Base-by-base conservation (phyloP, 2,888 invertebrate species). In the Cryptocheilus praepositus region DNA sequence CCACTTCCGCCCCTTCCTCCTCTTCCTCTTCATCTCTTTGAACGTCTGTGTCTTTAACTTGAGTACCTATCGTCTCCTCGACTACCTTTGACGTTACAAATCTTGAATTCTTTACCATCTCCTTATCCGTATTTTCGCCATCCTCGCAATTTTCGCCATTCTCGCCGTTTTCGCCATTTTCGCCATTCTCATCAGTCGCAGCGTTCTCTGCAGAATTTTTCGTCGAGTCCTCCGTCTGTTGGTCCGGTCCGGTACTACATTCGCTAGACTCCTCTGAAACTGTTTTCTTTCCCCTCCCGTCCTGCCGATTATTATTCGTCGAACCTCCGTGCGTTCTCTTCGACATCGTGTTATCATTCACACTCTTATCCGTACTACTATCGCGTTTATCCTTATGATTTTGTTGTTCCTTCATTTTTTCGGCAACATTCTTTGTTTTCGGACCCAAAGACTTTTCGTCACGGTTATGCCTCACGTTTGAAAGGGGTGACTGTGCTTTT, bases 31-130 rank as follows among this genome's bases (percentile, higher is more conserved):
- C 76, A 13, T 76, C 74, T 16, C 77, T 67, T 51, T 68, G 75
- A 0, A 70, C 60, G 1, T 76, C 77, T n/a, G 77, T 56, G 44
- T 82, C 79, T 45, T 84, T 82, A 88, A 87, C n/a, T 87, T 88
- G 15, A 86, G 83, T 87, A 73, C 86, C 86, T 36, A 81, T 70
- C 60, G 77, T 68, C 44, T 74, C 76, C 5, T 79, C n/a, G 36
- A 4, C 1, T 11, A 11, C 36, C 36, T 2, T 25, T 25, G 25
- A 25, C 25, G 25, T 25, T 25, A 25, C 3, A 25, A 25, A 25
- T 8, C 54, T 11, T 3, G 15, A 22, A 54, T 25, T 25, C 16
- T 4, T 4, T 7, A 3, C 25, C 25, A 1, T 15, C 25, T 25
- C n/a, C n/a, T n/a, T n/a, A n/a, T n/a, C n/a, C n/a, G n/a, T n/a